Conservation (phyloP, 2,888 invertebrate species). For the Parnassius glacialis region DNA sequence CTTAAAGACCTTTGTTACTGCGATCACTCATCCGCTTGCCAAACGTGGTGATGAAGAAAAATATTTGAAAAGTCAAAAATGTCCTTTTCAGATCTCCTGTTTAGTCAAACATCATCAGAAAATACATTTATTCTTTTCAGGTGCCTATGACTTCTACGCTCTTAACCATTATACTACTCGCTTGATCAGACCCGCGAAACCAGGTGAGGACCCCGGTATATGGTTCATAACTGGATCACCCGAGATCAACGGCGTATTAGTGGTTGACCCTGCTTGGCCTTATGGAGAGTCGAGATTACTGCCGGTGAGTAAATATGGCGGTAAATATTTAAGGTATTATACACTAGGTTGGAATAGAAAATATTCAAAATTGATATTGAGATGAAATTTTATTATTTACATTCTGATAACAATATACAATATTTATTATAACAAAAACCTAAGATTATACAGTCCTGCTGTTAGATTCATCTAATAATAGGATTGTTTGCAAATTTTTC, state of each 20-base stretch:
- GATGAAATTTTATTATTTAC: too few species aligned
- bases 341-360: too few species aligned
- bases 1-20: too few species aligned
- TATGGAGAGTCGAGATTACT: constrained; percentile 17
- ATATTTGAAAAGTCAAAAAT: background rate
- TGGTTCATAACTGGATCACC: constrained; percentile 28
- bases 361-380: too few species aligned
- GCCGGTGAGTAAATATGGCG: constrained; percentile 18
- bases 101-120: background rate
- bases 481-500: too few species aligned
- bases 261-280: constrained; percentile 22
- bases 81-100: background rate
- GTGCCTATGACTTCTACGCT: constrained; percentile 73
- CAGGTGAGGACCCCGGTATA: constrained; percentile 15
- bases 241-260: constrained; percentile 23
- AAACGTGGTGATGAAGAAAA: too few species aligned
- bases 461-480: too few species aligned
- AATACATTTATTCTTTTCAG: constrained; percentile 36
- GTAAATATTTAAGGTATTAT: too few species aligned
- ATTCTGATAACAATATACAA: too few species aligned
- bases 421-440: too few species aligned
- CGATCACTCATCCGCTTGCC: too few species aligned
- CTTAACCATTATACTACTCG: constrained; percentile 72
- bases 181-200: constrained; percentile 31
- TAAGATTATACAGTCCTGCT: too few species aligned